Evolutionary conservation across 2,797 vertebrate genomes (phyloP), one percentile per base, ranked within the genome.

Genomic region (Sebastes aleutianus): DNA sequence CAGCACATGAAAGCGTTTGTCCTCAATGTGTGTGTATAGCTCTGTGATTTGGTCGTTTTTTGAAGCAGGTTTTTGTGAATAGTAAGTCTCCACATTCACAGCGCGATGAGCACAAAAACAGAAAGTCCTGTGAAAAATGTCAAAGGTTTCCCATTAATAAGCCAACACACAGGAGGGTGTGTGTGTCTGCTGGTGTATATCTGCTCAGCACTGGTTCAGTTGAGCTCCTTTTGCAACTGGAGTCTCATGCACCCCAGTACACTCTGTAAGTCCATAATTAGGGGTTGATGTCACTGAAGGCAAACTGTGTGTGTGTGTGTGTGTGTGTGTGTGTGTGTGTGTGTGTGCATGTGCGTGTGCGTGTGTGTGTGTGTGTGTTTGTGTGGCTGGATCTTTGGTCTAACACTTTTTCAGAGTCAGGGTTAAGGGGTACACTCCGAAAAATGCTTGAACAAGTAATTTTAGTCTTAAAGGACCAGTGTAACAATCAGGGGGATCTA

Each of bases 231-330:
- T 89, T 86, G 85, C 79, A 43, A 7, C 76, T 34, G 59, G 76
- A 82, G 83, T 79, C 73, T 74, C 78, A 63, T 81, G 80, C 58
- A 84, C 83, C 75, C 70, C 29, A 24, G 88, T 62, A 71, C 77
- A 79, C 74, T 86, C 70, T 77, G 59, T 70, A 82, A 79, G 87
- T 85, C 71, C 72, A 39, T 92, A 91, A 92, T 92, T 84, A 92
- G 77, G 63, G 73, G 76, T 83, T 63, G 54, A 82, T 91, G 89
- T 88, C 85, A 85, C 83, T 74, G 71, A 78, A 78, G 83, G 80
- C 79, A 80, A 39, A 39, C 36, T 39, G 36, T 39, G 36, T 36
- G 34, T 36, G 34, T 12, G 34, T 11, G 34, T 39, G 36, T 1
- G 7, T 1, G 70, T 54, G 57, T 32, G 31, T 39, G 36, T 36